Evolutionary conservation across 2,797 vertebrate species (phyloP).

Genomic region (Crenichthys baileyi): DNA sequence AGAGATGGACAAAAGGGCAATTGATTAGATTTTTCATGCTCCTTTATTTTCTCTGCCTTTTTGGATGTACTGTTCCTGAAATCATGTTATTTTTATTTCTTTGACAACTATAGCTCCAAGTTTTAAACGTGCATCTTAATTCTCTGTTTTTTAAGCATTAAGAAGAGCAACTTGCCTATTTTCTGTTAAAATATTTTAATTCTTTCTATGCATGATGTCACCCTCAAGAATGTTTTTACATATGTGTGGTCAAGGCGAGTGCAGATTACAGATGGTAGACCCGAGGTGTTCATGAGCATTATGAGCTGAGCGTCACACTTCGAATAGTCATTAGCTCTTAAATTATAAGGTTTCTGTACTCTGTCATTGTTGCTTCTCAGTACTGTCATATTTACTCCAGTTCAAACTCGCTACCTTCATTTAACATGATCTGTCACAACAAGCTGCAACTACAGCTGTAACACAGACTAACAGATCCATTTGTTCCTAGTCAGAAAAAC

Average conservation of each 20-base stretch:
- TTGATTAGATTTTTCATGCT: slow-evolving; percentile 60
- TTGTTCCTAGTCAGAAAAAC: neutral
- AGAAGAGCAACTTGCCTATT: slow-evolving; percentile 21
- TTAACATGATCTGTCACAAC: slow-evolving; percentile 36
- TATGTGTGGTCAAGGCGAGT: neutral
- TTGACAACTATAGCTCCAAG: slow-evolving; percentile 51
- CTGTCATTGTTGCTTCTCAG: slow-evolving; percentile 50
- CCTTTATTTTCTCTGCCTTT: slow-evolving; percentile 52
- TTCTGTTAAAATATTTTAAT: slow-evolving; percentile 14
- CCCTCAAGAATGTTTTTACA: slow-evolving; percentile 13
- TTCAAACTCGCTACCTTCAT: slow-evolving; percentile 36
- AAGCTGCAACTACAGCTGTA: slow-evolving; percentile 37
- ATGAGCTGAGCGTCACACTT: slow-evolving; percentile 31
- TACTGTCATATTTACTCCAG: slow-evolving; percentile 39
- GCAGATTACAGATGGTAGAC: slow-evolving; percentile 32
- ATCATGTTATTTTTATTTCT: neutral
- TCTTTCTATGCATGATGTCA: slow-evolving; percentile 6
- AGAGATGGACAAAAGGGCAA: slow-evolving; percentile 63
- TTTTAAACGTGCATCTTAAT: slow-evolving; percentile 26
- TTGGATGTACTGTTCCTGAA: slow-evolving; percentile 33
- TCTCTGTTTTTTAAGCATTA: slow-evolving; percentile 12
- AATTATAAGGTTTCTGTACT: slow-evolving; percentile 56
- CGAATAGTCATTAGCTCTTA: slow-evolving; percentile 25
- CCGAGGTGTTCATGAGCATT: slow-evolving; percentile 25
- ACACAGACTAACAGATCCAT: slow-evolving; percentile 23